Base-by-base conservation (phyloP, 2,113 vertebrate species). In the Mobula birostris region DNA sequence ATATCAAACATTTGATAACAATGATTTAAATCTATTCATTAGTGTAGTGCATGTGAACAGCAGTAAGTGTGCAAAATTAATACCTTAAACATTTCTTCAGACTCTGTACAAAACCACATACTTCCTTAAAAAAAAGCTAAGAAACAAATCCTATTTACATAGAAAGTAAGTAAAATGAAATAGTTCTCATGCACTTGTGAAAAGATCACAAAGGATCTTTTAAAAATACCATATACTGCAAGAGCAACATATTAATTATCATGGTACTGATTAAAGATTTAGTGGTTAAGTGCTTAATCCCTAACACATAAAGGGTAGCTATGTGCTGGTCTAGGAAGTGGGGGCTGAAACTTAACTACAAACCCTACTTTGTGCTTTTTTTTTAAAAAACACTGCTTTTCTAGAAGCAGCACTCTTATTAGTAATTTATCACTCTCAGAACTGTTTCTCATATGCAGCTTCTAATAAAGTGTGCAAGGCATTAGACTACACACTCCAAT, bases 31-130 rank as follows among this genome's bases (percentile, higher is more conserved):
- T 66, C 85, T 90, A 29, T 90, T n/a, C 85, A 88, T 88, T 90
- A 90, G 85, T 66, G 85, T 90, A 32, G 85, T 90, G 85, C 85
- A 90, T 63, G n/a, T 90, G n/a, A 90, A 66, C 61, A 90, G 85
- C 85, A 66, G 66, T 90, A 32, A 90, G 58, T 90, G 83, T 63
- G 83, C 83, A 88, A 88, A 90, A 66, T 90, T 90, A n/a, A 90
- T 66, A 66, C 85, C n/a, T 66, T 32, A 90, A 90, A 90, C 85
- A 90, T 90, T 90, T 90, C 61, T 90, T 90, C 85, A 90, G 85
- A 90, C 85, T 66, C 85, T 90, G 85, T 90, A 90, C 85, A 90
- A 90, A 90, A 90, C 85, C 61, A 90, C 17, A 66, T 66, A 32
- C 61, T 63, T 14, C 32, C 19, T 90, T 66, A 7, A 68, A 90